Percentiles rank a stretch among this genome's conserved stretches.
These are phyloP conservation scores for Tauraco hartlaubi DNA, from an alignment of 2,797 vertebrate species.

Conservation along the genomic window DNA sequence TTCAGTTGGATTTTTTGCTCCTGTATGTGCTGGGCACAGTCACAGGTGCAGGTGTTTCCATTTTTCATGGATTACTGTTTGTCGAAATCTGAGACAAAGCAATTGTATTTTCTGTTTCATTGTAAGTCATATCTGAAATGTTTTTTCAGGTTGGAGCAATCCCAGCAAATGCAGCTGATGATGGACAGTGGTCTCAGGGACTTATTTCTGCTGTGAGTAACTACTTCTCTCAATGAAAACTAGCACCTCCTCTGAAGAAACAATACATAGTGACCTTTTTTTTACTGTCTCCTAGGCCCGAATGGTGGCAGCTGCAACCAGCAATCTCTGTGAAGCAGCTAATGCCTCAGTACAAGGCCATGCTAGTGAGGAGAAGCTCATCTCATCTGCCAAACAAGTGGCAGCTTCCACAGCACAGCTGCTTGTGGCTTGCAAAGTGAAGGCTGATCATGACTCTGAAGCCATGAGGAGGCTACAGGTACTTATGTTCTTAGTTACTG, in stretches of 20 bases:
- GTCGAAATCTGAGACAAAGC: not conserved
- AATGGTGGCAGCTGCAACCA: slow-evolving; percentile 98
- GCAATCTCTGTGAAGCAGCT: slow-evolving; percentile 96
- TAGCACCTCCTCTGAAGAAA: not conserved
- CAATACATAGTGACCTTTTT: not conserved
- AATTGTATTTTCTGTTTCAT: not conserved
- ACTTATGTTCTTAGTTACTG: not conserved
- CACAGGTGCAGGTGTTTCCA: not conserved
- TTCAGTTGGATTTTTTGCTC: not conserved
- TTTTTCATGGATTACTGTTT: not conserved
- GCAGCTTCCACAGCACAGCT: slow-evolving; percentile 97
- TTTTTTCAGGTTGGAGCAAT: slow-evolving; percentile 91
- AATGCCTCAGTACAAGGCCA: slow-evolving; percentile 99
- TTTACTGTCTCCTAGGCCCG: slow-evolving; percentile 85
- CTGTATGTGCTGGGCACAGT: not conserved
- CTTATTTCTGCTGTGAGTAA: slow-evolving; percentile 96
- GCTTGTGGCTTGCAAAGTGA: slow-evolving; percentile 98
- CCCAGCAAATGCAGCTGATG: slow-evolving; percentile 95
- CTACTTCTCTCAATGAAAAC: not conserved
- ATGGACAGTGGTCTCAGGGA: slow-evolving; percentile 98
- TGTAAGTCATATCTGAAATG: slow-evolving; percentile 14
- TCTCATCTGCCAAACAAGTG: slow-evolving; percentile 98
- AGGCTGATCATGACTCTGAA: slow-evolving; percentile 96
- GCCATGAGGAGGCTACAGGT: slow-evolving; percentile 98
- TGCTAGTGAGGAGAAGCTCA: slow-evolving; percentile 98